Conservation (phyloP, 2,888 invertebrate species). For the Caenorhabditis sp. region DNA sequence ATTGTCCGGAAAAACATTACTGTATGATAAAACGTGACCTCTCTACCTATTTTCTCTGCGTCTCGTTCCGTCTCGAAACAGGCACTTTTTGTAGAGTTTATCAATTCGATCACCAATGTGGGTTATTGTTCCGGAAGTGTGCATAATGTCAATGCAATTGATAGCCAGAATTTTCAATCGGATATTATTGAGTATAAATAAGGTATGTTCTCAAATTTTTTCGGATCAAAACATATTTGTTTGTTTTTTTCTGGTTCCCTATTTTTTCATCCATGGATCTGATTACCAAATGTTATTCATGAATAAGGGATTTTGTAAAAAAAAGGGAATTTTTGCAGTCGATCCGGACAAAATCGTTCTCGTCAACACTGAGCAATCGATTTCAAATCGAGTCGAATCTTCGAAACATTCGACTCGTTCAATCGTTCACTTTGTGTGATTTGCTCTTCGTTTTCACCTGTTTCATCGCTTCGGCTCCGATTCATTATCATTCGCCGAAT, state of each 20-base stretch:
- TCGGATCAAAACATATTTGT: too few relatives aligned
- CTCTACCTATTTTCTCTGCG: too few relatives aligned
- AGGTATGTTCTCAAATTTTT: too few relatives aligned
- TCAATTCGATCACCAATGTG: constrained; percentile 21
- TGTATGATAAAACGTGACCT: too few relatives aligned
- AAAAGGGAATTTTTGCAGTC: too few relatives aligned
- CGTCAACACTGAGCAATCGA: constrained; percentile 18
- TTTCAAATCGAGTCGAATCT: constrained; percentile 31
- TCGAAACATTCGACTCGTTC: constrained; percentile 27
- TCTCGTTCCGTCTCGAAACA: too few relatives aligned
- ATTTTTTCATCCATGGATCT: neutral
- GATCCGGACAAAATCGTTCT: constrained; percentile 17
- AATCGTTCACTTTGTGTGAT: constrained; percentile 28
- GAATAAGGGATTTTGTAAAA: too few relatives aligned
- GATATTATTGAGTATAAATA: constrained; percentile 3
- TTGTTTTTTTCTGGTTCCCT: neutral
- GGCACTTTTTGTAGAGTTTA: constrained; percentile 18
- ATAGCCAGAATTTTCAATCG: constrained; percentile 16
- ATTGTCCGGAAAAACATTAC: too few relatives aligned
- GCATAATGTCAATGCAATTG: constrained; percentile 25
- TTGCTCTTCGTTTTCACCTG: constrained; percentile 31
- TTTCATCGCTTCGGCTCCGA: constrained; percentile 26
- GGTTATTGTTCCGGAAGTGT: constrained; percentile 30
- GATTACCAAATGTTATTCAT: neutral
- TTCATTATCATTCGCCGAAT: constrained; percentile 22